These are phyloP conservation scores for Herpailurus yagouaroundi DNA, from an alignment of 2,113 vertebrate species.

Conservation along the genomic window DNA sequence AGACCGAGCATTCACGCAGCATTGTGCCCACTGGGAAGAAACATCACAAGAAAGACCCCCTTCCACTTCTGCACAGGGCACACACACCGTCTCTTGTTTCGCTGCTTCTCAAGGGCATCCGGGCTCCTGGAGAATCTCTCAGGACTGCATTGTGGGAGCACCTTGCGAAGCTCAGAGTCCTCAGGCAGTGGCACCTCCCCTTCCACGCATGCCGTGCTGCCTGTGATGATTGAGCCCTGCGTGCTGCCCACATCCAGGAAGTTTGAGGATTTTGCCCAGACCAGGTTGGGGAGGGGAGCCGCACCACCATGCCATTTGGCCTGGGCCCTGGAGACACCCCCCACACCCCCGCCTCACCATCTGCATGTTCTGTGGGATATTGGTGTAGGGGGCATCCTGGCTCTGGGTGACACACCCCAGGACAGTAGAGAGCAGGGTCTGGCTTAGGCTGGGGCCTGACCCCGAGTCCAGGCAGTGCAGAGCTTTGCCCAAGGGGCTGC, in stretches of 20 bases:
- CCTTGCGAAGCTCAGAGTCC: background rate
- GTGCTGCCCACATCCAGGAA: background rate
- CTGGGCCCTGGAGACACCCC: background rate
- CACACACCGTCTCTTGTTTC: background rate
- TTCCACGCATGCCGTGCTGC: background rate
- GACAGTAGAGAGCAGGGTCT: background rate
- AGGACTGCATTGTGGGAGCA: background rate
- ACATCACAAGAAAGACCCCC: background rate
- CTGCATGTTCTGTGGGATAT: background rate
- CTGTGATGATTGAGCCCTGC: background rate
- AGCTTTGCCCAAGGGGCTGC: background rate
- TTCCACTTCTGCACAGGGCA: background rate
- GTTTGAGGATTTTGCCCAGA: background rate
- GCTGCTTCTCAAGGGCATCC: background rate
- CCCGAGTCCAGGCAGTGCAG: background rate
- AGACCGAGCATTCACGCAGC: background rate
- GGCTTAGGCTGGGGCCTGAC: background rate
- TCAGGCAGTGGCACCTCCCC: background rate
- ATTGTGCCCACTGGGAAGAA: no score
- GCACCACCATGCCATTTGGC: background rate
- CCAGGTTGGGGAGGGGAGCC: background rate
- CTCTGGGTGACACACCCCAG: background rate
- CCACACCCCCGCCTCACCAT: accelerated
- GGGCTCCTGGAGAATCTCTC: background rate
- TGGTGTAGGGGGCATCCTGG: background rate